phyloP scores from a whole-genome alignment of 1,140 invertebrate genomes.

The Diorhabda elongata region DNA sequence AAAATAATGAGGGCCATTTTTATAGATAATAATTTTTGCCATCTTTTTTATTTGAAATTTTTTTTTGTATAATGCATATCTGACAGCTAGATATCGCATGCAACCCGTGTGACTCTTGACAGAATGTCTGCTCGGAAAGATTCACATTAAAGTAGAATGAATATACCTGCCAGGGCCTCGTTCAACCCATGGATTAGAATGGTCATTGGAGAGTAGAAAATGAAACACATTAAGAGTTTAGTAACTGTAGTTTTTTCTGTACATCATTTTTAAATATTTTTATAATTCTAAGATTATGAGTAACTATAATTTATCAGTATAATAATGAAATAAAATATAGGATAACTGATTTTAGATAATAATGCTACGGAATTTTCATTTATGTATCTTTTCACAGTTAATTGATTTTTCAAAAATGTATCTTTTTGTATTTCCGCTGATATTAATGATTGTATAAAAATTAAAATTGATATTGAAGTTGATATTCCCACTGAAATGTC shows the following conservation, averaged over 20 bases:
- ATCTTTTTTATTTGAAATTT: too few species aligned
- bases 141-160: too few species aligned
- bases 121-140: too few species aligned
- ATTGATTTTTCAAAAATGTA: too few species aligned
- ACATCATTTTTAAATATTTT: not conserved
- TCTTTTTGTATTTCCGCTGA: not conserved
- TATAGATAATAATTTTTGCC: too few species aligned
- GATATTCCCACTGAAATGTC: constrained; percentile 27
- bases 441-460: not conserved
- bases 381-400: not conserved
- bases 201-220: too few species aligned
- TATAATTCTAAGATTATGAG: not conserved
- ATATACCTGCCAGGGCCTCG: too few species aligned
- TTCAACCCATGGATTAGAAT: too few species aligned
- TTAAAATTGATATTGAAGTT: not conserved
- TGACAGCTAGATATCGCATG: too few species aligned
- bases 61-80: too few species aligned
- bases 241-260: not conserved
- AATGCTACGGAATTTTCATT: not conserved
- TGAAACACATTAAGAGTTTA: not conserved
- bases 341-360: not conserved
- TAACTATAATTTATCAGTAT: not conserved
- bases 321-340: not conserved
- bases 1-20: too few species aligned
- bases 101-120: too few species aligned